Base-by-base conservation (phyloP, 1,140 invertebrate species). In the Dryas iulia region DNA sequence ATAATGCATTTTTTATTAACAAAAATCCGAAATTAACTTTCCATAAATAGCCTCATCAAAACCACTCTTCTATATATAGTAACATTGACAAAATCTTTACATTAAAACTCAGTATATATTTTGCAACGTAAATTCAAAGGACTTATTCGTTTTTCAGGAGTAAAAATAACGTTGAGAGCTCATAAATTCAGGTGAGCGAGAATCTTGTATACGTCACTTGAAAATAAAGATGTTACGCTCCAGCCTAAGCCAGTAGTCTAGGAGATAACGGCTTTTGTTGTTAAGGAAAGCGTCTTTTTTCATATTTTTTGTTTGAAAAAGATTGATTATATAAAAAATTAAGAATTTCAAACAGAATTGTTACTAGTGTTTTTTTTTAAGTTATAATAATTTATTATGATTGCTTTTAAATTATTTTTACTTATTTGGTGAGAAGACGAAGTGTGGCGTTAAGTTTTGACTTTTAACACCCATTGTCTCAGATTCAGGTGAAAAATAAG, bases 221-320 rank as follows among this genome's bases (percentile, higher is more conserved):
- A 69, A 79, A 79, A 83, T 83, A 83, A 83, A 83, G 78, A 81
- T 80, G 79, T 80, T 79, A 54, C 57, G 62, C 68, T 71, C 69
- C 52, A 81, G 77, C 74, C 77, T 81, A 77, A 62, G 70, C 69
- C 71, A 69, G 73, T 66, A 66, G 66, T 25, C 63, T 52, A 28
- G 59, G 73, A 72, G 67, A 28, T 30, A 33, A 66, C 56, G 21
- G 60, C 35, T 47, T 47, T 47, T 47, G n/a, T 47, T 47, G 7
- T 21, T 47, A 14, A 47, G 6, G 1, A 10, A 47, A 18, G 8
- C 8, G 8, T 47, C 18, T 14, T 21, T 47, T 21, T 21, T 47
- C 39, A 8, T 47, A 8, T 35, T 35, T 35, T 39, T 14, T 39
- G n/a, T 39, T 5, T 39, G 12, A 4, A 39, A 39, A 39, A 14